Evolutionary conservation across 2,888 invertebrate species (phyloP).

Genomic region (Ypsolopha scabrella): DNA sequence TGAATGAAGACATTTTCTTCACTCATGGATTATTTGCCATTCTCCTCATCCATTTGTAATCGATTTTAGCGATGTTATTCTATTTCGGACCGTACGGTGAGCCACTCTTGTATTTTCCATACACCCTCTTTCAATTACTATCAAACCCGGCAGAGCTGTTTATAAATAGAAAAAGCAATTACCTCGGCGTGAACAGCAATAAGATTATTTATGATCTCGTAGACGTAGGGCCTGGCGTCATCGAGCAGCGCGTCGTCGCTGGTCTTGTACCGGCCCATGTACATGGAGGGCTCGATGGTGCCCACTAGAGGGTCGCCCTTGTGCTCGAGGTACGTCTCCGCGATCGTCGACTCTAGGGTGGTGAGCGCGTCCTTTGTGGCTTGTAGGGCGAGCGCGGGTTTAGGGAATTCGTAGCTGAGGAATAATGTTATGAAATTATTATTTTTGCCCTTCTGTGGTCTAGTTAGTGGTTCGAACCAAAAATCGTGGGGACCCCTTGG

Average conservation of each 20-base stretch:
- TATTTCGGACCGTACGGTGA: too few relatives aligned
- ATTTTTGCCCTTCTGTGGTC: too few relatives aligned
- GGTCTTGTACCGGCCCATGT: constrained; percentile 90
- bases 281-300: constrained; percentile 97
- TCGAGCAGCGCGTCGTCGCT: constrained; percentile 80
- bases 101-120: too few relatives aligned
- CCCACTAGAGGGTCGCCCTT: constrained; percentile 95
- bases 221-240: constrained; percentile 89
- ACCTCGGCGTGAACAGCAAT: constrained; percentile 84
- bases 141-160: too few relatives aligned
- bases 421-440: background rate
- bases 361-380: constrained; percentile 74
- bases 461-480: background rate
- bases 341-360: constrained; percentile 72
- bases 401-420: constrained; percentile 77
- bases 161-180: constrained; percentile 12
- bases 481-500: too few relatives aligned
- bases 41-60: too few relatives aligned
- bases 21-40: too few relatives aligned
- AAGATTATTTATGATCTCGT: constrained; percentile 86
- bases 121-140: too few relatives aligned
- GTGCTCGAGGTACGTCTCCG: constrained; percentile 88
- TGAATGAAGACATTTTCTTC: too few relatives aligned
- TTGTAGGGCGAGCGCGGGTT: constrained; percentile 78
- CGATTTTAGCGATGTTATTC: too few relatives aligned